A percentile compares a stretch with the other conserved stretches of the same genome.
Conservation (phyloP, 2,888 invertebrate species). For the Heteromurus nitidus region DNA sequence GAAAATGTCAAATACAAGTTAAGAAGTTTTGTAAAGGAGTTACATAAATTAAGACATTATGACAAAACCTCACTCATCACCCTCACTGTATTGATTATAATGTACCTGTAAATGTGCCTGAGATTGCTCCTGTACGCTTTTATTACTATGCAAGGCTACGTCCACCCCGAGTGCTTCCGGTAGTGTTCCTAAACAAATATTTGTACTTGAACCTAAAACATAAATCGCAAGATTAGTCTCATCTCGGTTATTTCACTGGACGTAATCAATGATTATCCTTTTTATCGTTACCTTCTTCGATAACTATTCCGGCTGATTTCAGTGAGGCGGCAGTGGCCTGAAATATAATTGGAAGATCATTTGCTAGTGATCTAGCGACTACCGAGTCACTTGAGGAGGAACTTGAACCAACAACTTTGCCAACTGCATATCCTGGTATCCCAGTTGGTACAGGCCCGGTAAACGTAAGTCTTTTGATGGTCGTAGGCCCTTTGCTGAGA, state of each 20-base stretch:
- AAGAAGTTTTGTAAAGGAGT: no score
- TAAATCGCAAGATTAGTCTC: neutral
- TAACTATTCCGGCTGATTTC: constrained; percentile 12
- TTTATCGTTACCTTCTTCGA: constrained; percentile 48
- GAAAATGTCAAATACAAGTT: no score
- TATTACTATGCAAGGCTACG: constrained; percentile 19
- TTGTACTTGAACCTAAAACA: constrained; percentile 37
- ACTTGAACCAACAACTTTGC: neutral
- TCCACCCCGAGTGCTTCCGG: neutral
- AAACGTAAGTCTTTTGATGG: constrained; percentile 49
- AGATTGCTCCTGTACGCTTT: constrained; percentile 13
- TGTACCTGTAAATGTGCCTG: constrained; percentile 22
- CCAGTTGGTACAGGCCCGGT: constrained; percentile 32
- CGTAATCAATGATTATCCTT: no score
- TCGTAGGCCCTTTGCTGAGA: constrained; percentile 32
- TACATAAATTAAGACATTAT: no score
- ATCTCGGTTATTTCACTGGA: neutral
- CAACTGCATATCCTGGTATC: neutral
- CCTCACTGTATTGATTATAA: no score
- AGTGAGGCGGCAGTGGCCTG: constrained; percentile 8
- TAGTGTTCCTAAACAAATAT: constrained; percentile 16
- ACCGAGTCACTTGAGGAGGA: no score
- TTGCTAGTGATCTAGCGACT: neutral
- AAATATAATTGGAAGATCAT: constrained; percentile 27
- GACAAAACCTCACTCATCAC: no score